Evolutionary conservation across 2,888 invertebrate species (phyloP).

Genomic region (Patella ulyssiponensis): DNA sequence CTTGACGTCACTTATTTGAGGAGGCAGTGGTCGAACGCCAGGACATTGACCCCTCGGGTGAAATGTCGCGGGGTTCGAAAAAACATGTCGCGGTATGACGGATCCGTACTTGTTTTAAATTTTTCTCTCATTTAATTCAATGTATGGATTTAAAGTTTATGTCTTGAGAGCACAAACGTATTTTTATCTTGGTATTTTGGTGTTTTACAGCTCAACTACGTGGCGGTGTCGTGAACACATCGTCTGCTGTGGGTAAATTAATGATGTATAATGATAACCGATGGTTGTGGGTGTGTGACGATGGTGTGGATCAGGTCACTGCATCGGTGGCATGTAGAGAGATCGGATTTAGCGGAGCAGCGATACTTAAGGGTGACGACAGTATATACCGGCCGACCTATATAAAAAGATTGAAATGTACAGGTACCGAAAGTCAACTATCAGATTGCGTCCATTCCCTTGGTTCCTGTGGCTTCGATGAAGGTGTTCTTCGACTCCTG

Average conservation of each 20-base stretch:
- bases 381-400: constrained; percentile 28
- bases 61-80: too few species aligned
- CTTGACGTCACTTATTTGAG: too few species aligned
- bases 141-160: too few species aligned
- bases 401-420: constrained; percentile 46
- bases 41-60: too few species aligned
- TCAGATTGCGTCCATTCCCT: constrained; percentile 36
- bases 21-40: too few species aligned
- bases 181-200: too few species aligned
- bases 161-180: too few species aligned
- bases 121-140: too few species aligned
- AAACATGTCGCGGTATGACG: too few species aligned
- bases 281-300: constrained; percentile 83
- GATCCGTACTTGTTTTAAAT: too few species aligned
- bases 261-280: constrained; percentile 40
- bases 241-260: constrained; percentile 31
- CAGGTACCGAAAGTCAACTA: constrained; percentile 37
- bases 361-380: constrained; percentile 19
- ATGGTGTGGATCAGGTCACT: constrained; percentile 79
- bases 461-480: constrained; percentile 34
- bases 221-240: neutral
- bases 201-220: too few species aligned
- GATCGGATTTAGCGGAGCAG: constrained; percentile 75
- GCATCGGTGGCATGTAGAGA: constrained; percentile 81
- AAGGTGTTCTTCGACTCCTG: constrained; percentile 33